Base-by-base conservation (phyloP, 2,888 invertebrate genomes). In the Papilio gigon region DNA sequence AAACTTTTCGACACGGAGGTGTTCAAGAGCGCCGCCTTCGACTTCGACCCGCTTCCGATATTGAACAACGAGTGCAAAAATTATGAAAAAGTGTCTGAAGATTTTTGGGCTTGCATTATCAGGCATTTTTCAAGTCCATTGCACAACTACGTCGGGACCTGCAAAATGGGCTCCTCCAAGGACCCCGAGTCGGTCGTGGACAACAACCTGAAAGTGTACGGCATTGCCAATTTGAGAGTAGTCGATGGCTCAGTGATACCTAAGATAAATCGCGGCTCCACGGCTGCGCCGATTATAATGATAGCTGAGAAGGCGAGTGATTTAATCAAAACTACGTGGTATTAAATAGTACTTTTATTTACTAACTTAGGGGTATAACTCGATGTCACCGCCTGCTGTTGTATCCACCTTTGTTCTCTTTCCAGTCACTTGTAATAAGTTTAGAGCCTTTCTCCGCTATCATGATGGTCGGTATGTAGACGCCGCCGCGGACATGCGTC, bases 231-330 rank as follows among this genome's bases (percentile, higher is more conserved):
- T 73, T 79, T 92, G 70, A 81, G 92, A 80, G 81, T 92, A 42
- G 87, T 84, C 1, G 92, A 92, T 72, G 88, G 91, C 44, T 91
- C 92, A 2, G 82, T 91, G 44, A 90, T 92, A 71, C 92, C 92
- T 22, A 90, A 87, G 77, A 86, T 92, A 77, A 86, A 88, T 0
- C 82, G 92, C 76, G 92, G 91, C 0, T 87, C 90, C 1, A 90
- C 89, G 8, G 86, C 89, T 4, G 92, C 91, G 2, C 88, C 92
- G 35, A 90, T 92, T 27, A 84, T 91, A 71, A 92, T 92, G 92
- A 90, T 92, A 78, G 91, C 90, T 75, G 92, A 92, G 85, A 92
- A 90, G 80, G 90, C 84, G 2, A 90, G 90, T 79, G 90, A 90
- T 76, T 78, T 89, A 83, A 91, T 92, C 80, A 92, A 91, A 88